These are phyloP conservation scores for Struthidea cinerea DNA, from an alignment of 2,113 vertebrate genomes.

Conservation along the genomic window DNA sequence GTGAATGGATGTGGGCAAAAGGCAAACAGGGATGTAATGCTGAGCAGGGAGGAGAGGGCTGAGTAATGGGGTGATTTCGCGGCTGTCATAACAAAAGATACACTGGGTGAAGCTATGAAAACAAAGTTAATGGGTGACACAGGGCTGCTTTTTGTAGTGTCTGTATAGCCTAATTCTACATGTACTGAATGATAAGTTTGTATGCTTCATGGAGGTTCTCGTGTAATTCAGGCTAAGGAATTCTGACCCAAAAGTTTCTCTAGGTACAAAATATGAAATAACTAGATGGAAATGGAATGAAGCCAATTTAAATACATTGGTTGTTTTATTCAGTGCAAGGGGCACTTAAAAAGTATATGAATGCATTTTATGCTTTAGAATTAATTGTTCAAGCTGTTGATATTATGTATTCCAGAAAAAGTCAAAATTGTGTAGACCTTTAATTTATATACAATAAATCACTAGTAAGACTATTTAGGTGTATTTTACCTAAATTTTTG, in stretches of 20 bases:
- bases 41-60: background rate
- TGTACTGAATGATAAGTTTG: background rate
- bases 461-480: background rate
- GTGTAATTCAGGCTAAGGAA: background rate
- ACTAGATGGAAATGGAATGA: background rate
- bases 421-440: background rate
- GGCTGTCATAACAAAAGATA: slow-evolving; percentile 38
- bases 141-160: background rate
- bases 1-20: background rate
- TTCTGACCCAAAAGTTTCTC: background rate
- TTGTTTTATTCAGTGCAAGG: background rate
- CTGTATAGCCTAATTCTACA: rapidly evolving
- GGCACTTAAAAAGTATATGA: background rate
- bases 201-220: background rate
- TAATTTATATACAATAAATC: background rate
- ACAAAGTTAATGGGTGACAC: background rate
- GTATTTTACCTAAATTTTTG: background rate
- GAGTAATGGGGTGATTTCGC: slow-evolving; percentile 30
- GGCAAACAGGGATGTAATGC: background rate
- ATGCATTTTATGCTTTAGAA: background rate
- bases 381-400: background rate
- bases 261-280: background rate
- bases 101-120: background rate
- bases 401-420: background rate
- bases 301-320: background rate